Base-by-base conservation (phyloP, 2,797 vertebrate species). In the Pygocentrus nattereri region DNA sequence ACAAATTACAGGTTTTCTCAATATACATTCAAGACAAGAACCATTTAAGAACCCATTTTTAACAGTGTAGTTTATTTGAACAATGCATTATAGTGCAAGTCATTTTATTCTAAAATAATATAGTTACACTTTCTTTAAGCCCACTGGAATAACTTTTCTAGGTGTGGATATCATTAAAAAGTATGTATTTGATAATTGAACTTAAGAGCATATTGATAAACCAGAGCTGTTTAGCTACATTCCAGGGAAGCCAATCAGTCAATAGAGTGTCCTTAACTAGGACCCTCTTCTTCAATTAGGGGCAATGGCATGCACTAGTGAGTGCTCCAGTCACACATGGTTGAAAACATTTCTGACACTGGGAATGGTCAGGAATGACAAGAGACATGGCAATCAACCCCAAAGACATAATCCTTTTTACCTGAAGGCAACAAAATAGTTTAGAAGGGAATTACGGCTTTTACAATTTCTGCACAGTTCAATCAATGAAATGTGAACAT, bases 281-380 rank as follows among this genome's bases (percentile, higher is more conserved):
- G 93, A 90, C 87, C 92, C 92, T 93, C 93, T 94, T 93, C 91
- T 90, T 92, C 90, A 93, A 92, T 94, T 94, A 93, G 89, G 85
- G 90, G 91, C 91, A 91, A 92, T 91, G 93, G 89, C 88, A 85
- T 85, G 87, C 92, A 89, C 81, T 88, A 86, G 88, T 92, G 91
- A 93, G 91, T 92, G 91, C 85, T 90, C 88, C 80, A 34, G 91
- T 92, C 91, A 94, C 91, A 93, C 91, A 90, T 89, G 89, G 88
- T 7, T 70, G 27, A 61, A 70, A 76, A 62, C 23, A 71, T 44
- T 23, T 7, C 68, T n/a, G 71, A 52, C 49, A 77, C 25, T 4
- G 50, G 23, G 25, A 62, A 64, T 54, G 25, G 74, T 30, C 38
- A 75, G 54, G 44, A 72, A 18, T 62, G 44, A 64, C 56, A 71